Evolutionary conservation across 1,140 invertebrate genomes (phyloP), one percentile per base, ranked within the genome.

Genomic region (Caligus rogercresseyi): DNA sequence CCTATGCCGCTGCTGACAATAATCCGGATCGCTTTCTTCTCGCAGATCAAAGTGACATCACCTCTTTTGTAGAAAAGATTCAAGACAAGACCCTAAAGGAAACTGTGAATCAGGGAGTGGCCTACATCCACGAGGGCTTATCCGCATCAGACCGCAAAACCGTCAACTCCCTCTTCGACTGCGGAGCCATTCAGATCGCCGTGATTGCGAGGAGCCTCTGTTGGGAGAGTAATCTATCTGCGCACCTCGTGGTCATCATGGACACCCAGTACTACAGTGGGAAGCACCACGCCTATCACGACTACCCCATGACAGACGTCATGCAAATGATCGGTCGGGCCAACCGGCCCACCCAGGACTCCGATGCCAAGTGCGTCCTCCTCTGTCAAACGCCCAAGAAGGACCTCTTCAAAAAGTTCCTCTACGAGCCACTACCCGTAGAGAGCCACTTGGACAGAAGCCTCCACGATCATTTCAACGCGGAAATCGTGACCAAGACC

Each of bases 401-500:
- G 76, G 91, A 97, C 68, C 97, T 96, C 77, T 98, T 93, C 75
- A 96, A 96, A 71, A 99, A 98, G 73, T 95, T 98, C 71, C 76
- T 98, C 14, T 95, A 92, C 72, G 95, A 99, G 72, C 92, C 94
- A 3, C 72, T 99, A 26, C 95, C 95, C 1, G 85, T 76, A 24
- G 70, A 81, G 77, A 93, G 88, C 66, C 91, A 97, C 75, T 75
- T 97, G 67, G 93, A 99, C 77, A 93, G 98, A 70, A 81, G 88
- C 67, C 77, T 99, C 1, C 95, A 98, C 73, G 95, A 99, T 78
- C 96, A 99, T 75, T 96, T 99, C 72, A 98, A 98, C 77, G 94
- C 96, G 0, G 96, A 99, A 76, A 95, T 99, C 60, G 94, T 98
- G 0, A 98, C 95, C 0, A 97, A 98, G 76, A 98, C 94, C 0